These are phyloP conservation scores for Calypte anna DNA, from an alignment of 2,113 vertebrate genomes.

Conservation along the genomic window DNA sequence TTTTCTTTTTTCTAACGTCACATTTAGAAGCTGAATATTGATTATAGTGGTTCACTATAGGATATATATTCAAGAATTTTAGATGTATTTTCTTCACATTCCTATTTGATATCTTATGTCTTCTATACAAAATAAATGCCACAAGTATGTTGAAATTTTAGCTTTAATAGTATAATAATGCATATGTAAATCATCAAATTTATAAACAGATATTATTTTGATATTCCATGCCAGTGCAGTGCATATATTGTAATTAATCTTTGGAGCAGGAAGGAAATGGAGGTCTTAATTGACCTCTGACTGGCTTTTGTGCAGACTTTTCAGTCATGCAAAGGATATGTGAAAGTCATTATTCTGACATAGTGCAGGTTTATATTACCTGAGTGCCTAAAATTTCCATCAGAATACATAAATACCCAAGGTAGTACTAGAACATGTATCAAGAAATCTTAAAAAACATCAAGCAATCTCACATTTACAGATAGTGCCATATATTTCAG, in stretches of 20 bases:
- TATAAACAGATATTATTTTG: neutral
- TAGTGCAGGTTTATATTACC: neutral
- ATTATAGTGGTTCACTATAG: neutral
- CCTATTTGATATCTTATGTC: neutral
- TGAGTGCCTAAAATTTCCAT: neutral
- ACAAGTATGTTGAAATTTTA: neutral
- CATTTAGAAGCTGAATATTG: neutral
- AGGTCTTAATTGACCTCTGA: neutral
- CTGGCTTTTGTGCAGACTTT: neutral
- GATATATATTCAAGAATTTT: neutral
- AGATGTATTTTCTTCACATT: neutral
- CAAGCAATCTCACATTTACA: neutral
- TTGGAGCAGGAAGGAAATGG: neutral
- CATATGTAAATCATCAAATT: neutral
- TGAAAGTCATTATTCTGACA: neutral
- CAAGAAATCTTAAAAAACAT: neutral
- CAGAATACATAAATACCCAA: neutral
- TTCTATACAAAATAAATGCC: neutral
- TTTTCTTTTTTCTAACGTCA: neutral
- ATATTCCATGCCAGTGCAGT: neutral
- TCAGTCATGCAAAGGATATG: neutral
- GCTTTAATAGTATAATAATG: neutral
- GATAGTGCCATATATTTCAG: neutral
- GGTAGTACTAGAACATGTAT: neutral
- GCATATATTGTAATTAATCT: neutral